Percentiles rank a stretch among this genome's conserved stretches.
phyloP scores from a whole-genome alignment of 2,113 vertebrate species.

The Ciconia boyciana region DNA sequence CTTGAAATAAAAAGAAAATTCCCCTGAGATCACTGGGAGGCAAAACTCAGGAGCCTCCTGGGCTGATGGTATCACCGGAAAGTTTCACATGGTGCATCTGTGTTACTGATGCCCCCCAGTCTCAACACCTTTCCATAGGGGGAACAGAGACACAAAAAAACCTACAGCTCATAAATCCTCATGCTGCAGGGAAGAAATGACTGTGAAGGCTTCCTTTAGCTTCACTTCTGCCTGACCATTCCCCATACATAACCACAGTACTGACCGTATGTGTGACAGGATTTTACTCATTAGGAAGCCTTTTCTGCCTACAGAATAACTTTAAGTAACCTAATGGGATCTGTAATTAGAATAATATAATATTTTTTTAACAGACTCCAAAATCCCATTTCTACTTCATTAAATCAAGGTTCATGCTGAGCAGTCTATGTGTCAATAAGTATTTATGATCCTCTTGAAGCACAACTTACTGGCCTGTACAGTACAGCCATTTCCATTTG shows the following conservation, averaged over 20 bases:
- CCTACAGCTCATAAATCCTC: neutral
- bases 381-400: neutral
- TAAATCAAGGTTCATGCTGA: neutral
- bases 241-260: neutral
- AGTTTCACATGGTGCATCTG: neutral
- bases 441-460: conserved; percentile 24
- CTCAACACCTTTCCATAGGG: neutral
- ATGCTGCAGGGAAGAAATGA: neutral
- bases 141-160: neutral
- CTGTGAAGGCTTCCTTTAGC: neutral
- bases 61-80: neutral
- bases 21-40: neutral
- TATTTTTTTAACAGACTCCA: neutral
- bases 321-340: neutral
- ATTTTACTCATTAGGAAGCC: neutral
- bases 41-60: neutral
- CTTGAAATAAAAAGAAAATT: neutral
- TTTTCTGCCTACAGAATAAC: neutral
- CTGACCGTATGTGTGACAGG: neutral
- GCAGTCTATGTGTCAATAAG: neutral
- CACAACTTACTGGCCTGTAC: neutral
- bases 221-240: neutral
- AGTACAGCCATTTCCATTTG: conserved; percentile 18
- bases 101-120: neutral
- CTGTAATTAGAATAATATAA: neutral